Percentiles rank a stretch among this genome's conserved stretches.
Evolutionary conservation across 37 sponge, comb jelly and placozoan genomes (phyloP).

Genomic region (Crambe crambe): DNA sequence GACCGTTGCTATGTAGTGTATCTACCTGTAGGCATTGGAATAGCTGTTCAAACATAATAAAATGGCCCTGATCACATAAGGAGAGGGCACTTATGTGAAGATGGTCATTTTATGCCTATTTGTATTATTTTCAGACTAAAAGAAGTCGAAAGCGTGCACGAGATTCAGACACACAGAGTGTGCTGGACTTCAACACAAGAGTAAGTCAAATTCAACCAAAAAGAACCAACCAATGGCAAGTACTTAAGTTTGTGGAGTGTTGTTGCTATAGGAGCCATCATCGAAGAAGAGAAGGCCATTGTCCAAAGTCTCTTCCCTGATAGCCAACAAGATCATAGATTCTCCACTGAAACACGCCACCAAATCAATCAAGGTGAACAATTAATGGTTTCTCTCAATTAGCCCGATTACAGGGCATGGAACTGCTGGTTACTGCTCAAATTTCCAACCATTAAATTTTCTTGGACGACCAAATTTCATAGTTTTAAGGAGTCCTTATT

Average conservation of each 20-base stretch:
- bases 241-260: not conserved
- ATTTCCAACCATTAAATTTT: too few relatives aligned
- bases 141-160: not conserved
- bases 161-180: constrained; percentile 44
- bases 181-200: constrained; percentile 18
- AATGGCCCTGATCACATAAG: too few relatives aligned
- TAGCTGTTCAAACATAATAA: too few relatives aligned
- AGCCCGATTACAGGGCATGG: too few relatives aligned
- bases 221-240: too few relatives aligned
- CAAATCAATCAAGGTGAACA: constrained; percentile 25
- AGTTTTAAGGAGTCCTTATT: not conserved
- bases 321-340: constrained; percentile 38
- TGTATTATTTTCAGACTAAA: not conserved
- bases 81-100: too few relatives aligned
- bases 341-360: constrained; percentile 39
- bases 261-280: constrained; percentile 32
- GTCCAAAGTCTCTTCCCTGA: constrained; percentile 19
- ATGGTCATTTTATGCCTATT: not conserved
- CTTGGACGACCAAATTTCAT: not conserved
- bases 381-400: not conserved
- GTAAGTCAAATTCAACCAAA: constrained; percentile 16
- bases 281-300: constrained; percentile 53
- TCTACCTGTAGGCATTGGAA: too few relatives aligned
- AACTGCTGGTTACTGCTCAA: too few relatives aligned
- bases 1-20: too few relatives aligned